A percentile compares a stretch with the other conserved stretches of the same genome.
Evolutionary conservation across 2,113 vertebrate species (phyloP).

Genomic region (Corythaeola cristata): DNA sequence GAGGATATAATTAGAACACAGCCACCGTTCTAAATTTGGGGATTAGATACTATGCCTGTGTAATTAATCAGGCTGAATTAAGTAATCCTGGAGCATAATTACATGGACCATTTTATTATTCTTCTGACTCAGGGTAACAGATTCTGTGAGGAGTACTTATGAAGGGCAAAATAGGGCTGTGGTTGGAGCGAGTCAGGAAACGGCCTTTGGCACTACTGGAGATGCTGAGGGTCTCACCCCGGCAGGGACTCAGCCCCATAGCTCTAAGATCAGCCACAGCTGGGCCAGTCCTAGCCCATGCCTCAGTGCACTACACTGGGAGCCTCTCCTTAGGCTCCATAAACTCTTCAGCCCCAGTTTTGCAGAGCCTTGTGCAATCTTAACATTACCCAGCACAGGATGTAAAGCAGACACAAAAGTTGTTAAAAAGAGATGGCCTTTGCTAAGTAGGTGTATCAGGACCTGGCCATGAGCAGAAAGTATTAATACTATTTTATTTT

Average conservation of each 20-base stretch:
- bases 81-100: background rate
- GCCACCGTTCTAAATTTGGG: background rate
- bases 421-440: background rate
- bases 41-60: background rate
- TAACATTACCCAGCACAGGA: background rate
- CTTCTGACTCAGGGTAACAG: background rate
- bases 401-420: background rate
- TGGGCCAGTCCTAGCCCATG: background rate
- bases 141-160: background rate
- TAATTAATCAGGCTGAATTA: background rate
- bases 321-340: background rate
- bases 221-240: background rate
- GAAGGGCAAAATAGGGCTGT: background rate
- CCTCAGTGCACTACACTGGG: background rate
- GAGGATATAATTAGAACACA: background rate
- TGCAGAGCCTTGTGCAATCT: background rate
- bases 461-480: background rate
- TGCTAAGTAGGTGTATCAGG: background rate
- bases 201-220: background rate
- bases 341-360: background rate
- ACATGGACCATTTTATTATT: background rate
- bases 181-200: background rate
- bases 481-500: constrained; percentile 35
- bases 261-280: background rate
- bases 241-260: accelerated